A percentile compares a stretch with the other conserved stretches of the same genome.
Evolutionary conservation across 2,888 invertebrate species (phyloP).

Genomic region (Drosophila diplacantha): DNA sequence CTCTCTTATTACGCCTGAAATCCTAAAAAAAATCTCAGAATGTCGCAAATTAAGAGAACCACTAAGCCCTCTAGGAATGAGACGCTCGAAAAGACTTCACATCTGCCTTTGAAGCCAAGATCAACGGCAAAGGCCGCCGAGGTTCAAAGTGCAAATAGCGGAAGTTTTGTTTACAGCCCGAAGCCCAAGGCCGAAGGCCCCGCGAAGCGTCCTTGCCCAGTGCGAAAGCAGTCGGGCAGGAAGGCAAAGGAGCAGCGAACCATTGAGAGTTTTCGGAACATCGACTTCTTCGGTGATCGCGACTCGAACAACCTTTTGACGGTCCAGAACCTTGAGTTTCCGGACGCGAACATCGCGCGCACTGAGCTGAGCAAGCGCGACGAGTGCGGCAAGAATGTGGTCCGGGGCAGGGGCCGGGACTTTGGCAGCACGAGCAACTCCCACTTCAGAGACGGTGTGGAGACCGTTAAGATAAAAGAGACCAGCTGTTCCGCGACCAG

Average conservation of each 20-base stretch:
- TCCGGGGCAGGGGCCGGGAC: constrained; percentile 48
- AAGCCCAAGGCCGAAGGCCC: neutral
- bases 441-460: constrained; percentile 52
- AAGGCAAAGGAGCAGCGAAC: constrained; percentile 36
- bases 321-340: constrained; percentile 65
- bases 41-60: neutral
- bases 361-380: constrained; percentile 51
- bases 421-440: constrained; percentile 65
- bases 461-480: constrained; percentile 53
- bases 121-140: neutral
- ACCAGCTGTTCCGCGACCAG: constrained; percentile 38
- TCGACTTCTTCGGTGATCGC: constrained; percentile 47
- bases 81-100: neutral
- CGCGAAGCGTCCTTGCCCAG: constrained; percentile 29
- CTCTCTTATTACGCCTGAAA: neutral
- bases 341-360: constrained; percentile 44
- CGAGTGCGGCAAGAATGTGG: constrained; percentile 46
- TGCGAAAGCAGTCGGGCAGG: constrained; percentile 26
- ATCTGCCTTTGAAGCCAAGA: neutral
- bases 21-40: neutral
- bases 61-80: neutral
- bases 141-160: too few species aligned
- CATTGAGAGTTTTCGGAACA: constrained; percentile 55
- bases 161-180: too few species aligned
- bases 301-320: constrained; percentile 48